Evolutionary conservation across 2,113 vertebrate genomes (phyloP).

Genomic region (Rissa tridactyla): DNA sequence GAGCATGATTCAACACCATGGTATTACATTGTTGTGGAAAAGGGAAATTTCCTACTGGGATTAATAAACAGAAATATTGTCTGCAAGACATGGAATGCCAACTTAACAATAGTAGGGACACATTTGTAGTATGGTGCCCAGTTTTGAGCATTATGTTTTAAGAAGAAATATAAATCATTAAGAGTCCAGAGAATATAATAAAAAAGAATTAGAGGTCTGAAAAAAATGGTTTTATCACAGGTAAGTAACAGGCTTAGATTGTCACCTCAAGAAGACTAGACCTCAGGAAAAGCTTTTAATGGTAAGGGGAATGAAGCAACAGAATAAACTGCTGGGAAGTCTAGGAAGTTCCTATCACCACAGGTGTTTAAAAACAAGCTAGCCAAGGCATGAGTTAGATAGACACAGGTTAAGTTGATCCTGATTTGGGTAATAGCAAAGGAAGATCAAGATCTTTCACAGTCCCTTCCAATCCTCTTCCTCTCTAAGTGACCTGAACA

Average conservation of each 20-base stretch:
- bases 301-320: neutral
- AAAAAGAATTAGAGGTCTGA: neutral
- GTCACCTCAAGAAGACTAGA: neutral
- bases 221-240: neutral
- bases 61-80: neutral
- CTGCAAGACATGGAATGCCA: neutral
- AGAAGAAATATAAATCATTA: neutral
- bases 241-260: neutral
- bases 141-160: neutral
- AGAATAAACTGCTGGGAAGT: neutral
- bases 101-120: neutral
- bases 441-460: neutral
- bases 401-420: neutral
- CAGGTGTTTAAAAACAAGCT: neutral
- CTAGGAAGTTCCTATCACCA: neutral
- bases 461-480: neutral
- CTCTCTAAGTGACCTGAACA: neutral
- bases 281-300: neutral
- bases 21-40: neutral
- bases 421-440: neutral
- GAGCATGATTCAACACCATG: neutral
- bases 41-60: neutral
- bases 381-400: neutral
- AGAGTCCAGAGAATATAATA: neutral
- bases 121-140: neutral